These are phyloP conservation scores for Clarias platycephalus DNA, from an alignment of 2,797 vertebrate species.

Conservation along the genomic window DNA sequence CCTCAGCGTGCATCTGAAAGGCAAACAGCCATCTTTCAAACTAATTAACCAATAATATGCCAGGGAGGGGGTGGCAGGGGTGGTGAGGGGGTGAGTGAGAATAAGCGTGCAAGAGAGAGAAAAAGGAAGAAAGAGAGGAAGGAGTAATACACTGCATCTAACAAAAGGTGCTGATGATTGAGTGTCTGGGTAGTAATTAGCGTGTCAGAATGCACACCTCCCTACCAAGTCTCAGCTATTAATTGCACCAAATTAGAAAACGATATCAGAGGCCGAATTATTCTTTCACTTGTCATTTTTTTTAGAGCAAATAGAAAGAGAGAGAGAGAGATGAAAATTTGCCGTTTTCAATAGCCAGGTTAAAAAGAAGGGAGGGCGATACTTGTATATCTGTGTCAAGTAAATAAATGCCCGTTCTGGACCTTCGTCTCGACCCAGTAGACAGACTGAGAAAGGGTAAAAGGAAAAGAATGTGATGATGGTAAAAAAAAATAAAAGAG, in stretches of 20 bases:
- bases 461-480: neutral
- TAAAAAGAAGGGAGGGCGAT: conserved; percentile 83
- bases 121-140: conserved; percentile 67
- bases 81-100: conserved; percentile 69
- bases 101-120: conserved; percentile 50
- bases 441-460: neutral
- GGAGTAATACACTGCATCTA: conserved; percentile 90
- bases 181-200: conserved; percentile 99
- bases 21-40: conserved; percentile 97
- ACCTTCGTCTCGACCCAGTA: conserved; percentile 45
- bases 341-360: conserved; percentile 85
- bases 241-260: conserved; percentile 99
- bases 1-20: conserved; percentile 84
- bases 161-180: conserved; percentile 99
- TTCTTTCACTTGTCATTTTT: conserved; percentile 96
- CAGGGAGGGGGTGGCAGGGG: conserved; percentile 69
- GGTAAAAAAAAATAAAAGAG: neutral
- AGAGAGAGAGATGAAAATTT: conserved; percentile 66
- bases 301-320: conserved; percentile 41
- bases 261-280: conserved; percentile 96
- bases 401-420: conserved; percentile 85
- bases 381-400: conserved; percentile 84
- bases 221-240: conserved; percentile 91
- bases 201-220: conserved; percentile 91
- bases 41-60: conserved; percentile 99